Conservation (phyloP, 2,113 vertebrate genomes). For the Atherinomorus stipes region DNA sequence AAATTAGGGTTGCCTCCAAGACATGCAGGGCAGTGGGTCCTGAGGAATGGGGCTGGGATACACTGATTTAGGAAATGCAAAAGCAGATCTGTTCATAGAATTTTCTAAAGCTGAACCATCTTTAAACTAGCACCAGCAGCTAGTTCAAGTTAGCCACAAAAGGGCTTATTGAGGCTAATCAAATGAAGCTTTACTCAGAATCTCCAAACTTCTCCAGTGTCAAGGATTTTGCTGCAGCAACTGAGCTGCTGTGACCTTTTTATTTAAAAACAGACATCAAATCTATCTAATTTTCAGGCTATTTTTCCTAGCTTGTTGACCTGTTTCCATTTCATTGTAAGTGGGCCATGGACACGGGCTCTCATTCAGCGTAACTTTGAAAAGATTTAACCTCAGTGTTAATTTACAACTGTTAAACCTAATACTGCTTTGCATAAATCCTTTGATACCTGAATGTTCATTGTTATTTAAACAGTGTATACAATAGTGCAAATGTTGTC, state of each 20-base stretch:
- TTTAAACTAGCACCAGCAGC: too few relatives aligned
- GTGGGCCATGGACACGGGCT: constrained; percentile 60
- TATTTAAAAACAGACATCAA: constrained; percentile 11
- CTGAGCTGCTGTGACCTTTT: constrained; percentile 3
- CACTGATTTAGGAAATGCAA: too few relatives aligned
- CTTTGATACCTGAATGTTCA: neutral
- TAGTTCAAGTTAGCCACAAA: neutral
- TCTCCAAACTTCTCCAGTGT: neutral
- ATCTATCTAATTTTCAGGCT: constrained; percentile 33
- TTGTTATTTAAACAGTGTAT: neutral
- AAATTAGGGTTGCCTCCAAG: too few relatives aligned
- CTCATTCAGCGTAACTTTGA: constrained; percentile 19
- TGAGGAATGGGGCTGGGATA: too few relatives aligned
- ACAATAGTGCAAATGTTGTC: neutral
- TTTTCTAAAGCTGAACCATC: too few relatives aligned
- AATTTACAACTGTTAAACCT: neutral
- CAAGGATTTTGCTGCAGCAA: neutral
- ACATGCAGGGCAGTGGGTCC: too few relatives aligned
- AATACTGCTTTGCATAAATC: neutral
- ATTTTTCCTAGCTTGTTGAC: constrained; percentile 65
- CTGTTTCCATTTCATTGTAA: constrained; percentile 66
- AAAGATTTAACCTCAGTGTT: neutral
- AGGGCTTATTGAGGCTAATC: neutral
- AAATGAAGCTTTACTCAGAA: neutral
- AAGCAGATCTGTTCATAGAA: too few relatives aligned